phyloP scores from a whole-genome alignment of 2,888 invertebrate species.

The Globia sparganii region DNA sequence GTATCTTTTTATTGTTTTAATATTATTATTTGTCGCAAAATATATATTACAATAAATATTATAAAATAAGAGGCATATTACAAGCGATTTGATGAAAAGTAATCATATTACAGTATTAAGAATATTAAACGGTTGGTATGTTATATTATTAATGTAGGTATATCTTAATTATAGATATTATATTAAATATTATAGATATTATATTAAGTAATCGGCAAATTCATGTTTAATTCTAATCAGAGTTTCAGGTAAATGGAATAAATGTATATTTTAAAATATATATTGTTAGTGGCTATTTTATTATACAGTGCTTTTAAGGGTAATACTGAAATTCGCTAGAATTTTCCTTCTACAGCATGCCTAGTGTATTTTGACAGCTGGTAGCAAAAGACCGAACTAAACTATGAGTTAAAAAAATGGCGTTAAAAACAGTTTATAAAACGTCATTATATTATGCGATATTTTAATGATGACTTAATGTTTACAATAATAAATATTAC shows the following conservation, averaged over 20 bases:
- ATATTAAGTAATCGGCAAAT: conserved; percentile 2
- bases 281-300: conserved; percentile 19
- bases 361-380: conserved; percentile 15
- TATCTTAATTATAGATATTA: background rate
- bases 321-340: background rate
- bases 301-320: conserved; percentile 16
- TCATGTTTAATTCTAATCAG: background rate
- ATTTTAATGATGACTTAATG: conserved; percentile 5
- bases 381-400: background rate
- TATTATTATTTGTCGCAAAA: conserved; percentile 22
- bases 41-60: conserved; percentile 50
- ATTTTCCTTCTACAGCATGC: conserved; percentile 4
- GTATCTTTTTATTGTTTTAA: conserved; percentile 50
- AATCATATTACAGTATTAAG: conserved; percentile 3
- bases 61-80: conserved; percentile 25
- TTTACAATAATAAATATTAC: conserved; percentile 52
- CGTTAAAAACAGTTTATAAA: conserved; percentile 18
- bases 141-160: background rate
- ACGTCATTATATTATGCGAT: conserved; percentile 18
- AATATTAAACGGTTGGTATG: background rate
- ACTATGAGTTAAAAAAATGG: background rate
- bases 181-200: background rate
- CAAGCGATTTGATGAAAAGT: conserved; percentile 38
- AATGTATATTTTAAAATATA: conserved; percentile 26
- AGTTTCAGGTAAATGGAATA: conserved; percentile 21